Evolutionary conservation across 1,140 invertebrate species (phyloP).

Genomic region (Plutomurus gul): DNA sequence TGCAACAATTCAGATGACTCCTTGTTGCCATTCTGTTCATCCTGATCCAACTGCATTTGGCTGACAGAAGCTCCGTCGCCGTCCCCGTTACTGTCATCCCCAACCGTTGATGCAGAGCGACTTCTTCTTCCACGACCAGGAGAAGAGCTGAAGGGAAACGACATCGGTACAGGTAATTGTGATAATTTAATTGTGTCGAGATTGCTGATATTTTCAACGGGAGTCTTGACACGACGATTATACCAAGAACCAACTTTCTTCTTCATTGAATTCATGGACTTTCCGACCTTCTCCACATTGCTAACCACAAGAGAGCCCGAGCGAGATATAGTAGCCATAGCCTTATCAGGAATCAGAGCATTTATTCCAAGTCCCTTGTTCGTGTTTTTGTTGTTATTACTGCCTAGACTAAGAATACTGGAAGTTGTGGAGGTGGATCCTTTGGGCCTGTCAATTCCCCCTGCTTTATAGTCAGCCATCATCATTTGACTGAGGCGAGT

Average conservation of each 20-base stretch:
- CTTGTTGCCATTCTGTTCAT: not conserved
- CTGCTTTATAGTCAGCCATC: slow-evolving; percentile 45
- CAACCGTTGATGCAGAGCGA: not conserved
- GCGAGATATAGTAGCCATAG: not conserved
- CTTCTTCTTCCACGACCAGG: not conserved
- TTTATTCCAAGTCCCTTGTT: not conserved
- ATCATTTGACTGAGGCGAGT: slow-evolving; percentile 46
- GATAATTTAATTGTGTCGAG: slow-evolving; percentile 19
- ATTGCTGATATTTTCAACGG: slow-evolving; percentile 33
- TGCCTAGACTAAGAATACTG: not conserved
- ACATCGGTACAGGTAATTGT: not conserved
- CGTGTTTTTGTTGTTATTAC: not conserved
- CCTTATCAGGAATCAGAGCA: slow-evolving; percentile 33
- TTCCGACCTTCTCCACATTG: slow-evolving; percentile 30
- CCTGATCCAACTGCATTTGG: not conserved
- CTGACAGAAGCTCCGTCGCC: not conserved
- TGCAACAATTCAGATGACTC: not conserved
- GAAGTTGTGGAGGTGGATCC: not conserved
- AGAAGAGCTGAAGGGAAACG: not conserved
- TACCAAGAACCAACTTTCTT: slow-evolving; percentile 49
- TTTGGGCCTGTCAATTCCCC: not conserved
- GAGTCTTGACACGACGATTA: slow-evolving; percentile 40
- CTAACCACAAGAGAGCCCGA: not conserved
- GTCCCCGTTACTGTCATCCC: not conserved
- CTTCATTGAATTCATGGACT: slow-evolving; percentile 19